Conservation (phyloP, 2,113 vertebrate species). For the Miniopterus natalensis region DNA sequence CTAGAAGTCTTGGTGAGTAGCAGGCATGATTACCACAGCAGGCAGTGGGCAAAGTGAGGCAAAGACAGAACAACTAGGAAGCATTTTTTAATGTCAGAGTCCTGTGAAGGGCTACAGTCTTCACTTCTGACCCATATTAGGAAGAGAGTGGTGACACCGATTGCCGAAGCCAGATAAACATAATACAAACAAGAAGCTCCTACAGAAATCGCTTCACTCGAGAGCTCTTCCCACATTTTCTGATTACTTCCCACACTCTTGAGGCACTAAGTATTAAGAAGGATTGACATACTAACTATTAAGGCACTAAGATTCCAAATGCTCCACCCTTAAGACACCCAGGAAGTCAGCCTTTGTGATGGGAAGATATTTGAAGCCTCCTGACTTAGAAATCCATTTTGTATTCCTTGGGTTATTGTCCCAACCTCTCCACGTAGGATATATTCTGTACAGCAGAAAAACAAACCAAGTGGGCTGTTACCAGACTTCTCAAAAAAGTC, state of each 20-base stretch:
- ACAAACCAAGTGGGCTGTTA: slow-evolving; percentile 37
- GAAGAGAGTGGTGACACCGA: background rate
- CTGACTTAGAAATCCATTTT: background rate
- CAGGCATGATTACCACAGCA: background rate
- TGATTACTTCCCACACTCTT: background rate
- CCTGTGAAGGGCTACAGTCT: background rate
- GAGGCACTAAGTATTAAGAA: background rate
- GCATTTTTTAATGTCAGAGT: background rate
- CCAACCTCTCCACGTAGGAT: background rate
- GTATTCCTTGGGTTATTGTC: background rate
- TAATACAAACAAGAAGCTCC: background rate
- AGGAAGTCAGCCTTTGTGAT: background rate
- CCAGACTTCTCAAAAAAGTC: slow-evolving; percentile 37
- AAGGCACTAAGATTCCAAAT: slow-evolving; percentile 7
- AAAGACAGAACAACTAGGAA: background rate
- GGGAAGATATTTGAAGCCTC: background rate
- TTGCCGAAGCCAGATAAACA: background rate
- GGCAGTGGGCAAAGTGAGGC: background rate
- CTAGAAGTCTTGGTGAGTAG: background rate
- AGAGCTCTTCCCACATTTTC: background rate
- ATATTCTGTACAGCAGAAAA: background rate
- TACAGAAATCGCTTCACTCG: background rate
- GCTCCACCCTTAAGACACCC: background rate
- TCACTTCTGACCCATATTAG: background rate
- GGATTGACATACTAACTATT: background rate